A percentile compares a stretch with the other conserved stretches of the same genome.
These are phyloP conservation scores for Trichogramma dendrolimi DNA, from an alignment of 2,888 invertebrate genomes.

Conservation along the genomic window DNA sequence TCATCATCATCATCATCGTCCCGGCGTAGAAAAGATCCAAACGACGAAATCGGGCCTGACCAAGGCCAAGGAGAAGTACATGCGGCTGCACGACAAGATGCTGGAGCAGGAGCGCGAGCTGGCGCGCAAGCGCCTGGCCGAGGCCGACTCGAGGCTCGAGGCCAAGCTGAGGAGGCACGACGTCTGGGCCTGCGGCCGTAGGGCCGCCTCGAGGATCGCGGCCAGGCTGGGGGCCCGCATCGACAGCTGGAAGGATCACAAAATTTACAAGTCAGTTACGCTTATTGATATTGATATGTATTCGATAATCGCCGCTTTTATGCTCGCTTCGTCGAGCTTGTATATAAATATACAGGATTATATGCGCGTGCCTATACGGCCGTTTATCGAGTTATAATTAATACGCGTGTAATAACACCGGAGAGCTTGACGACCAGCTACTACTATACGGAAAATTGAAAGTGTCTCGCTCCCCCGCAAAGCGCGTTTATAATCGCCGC, in stretches of 20 bases:
- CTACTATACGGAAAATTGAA: too few species aligned
- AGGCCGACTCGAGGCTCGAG: background rate
- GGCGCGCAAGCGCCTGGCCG: background rate
- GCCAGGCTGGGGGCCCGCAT: slow-evolving; percentile 46
- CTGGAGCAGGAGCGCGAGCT: slow-evolving; percentile 33
- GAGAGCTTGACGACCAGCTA: too few species aligned
- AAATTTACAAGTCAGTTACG: slow-evolving; percentile 26
- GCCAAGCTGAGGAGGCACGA: background rate
- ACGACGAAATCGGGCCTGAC: slow-evolving; percentile 23
- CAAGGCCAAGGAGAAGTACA: slow-evolving; percentile 42
- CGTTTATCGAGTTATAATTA: too few species aligned
- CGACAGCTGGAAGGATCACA: slow-evolving; percentile 15
- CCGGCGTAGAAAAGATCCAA: slow-evolving; percentile 22
- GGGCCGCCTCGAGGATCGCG: slow-evolving; percentile 52
- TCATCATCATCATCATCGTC: slow-evolving; percentile 16
- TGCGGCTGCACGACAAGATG: slow-evolving; percentile 41
- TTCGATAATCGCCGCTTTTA: too few species aligned
- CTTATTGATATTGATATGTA: too few species aligned
- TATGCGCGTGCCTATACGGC: too few species aligned
- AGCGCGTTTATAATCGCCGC: too few species aligned
- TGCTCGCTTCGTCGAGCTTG: too few species aligned
- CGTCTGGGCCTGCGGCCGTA: slow-evolving; percentile 53
- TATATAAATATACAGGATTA: too few species aligned
- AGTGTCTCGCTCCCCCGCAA: too few species aligned
- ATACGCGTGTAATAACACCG: too few species aligned